Percentiles rank a stretch among this genome's conserved stretches.
Evolutionary conservation across 1,140 invertebrate genomes (phyloP).

Genomic region (Olivierus martensii): DNA sequence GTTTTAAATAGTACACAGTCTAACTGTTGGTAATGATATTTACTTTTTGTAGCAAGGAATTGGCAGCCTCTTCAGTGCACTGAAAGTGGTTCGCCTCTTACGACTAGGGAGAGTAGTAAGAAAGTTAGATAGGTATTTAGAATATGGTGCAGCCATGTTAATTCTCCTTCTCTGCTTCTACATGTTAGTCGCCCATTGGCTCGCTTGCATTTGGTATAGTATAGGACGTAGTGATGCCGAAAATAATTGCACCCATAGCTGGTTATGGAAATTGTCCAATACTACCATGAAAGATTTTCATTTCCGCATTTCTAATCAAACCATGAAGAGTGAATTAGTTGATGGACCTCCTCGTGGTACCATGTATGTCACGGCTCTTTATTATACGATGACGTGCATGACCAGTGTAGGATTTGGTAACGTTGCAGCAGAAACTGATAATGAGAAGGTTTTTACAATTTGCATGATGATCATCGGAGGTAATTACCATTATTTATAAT

Average conservation of each 20-base stretch:
- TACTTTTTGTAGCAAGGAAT: slow-evolving; percentile 59
- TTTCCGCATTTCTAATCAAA: no score
- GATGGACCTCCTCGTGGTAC: slow-evolving; percentile 70
- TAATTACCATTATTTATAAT: slow-evolving; percentile 34
- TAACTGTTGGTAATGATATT: not conserved
- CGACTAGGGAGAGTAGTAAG: slow-evolving; percentile 91
- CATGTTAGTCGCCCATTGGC: slow-evolving; percentile 96
- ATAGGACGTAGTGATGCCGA: slow-evolving; percentile 79
- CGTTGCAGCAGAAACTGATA: slow-evolving; percentile 96
- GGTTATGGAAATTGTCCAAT: slow-evolving; percentile 90
- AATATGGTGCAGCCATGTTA: slow-evolving; percentile 98
- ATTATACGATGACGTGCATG: slow-evolving; percentile 99
- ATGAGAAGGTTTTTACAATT: slow-evolving; percentile 98
- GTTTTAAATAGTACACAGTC: no score
- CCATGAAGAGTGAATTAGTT: slow-evolving; percentile 47
- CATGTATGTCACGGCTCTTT: slow-evolving; percentile 35
- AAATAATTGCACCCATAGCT: slow-evolving; percentile 61
- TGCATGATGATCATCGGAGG: slow-evolving; percentile 99
- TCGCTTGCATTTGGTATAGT: slow-evolving; percentile 96
- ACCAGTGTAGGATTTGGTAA: slow-evolving; percentile 99
- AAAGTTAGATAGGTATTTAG: slow-evolving; percentile 96
- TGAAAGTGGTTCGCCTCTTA: slow-evolving; percentile 94
- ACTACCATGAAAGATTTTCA: slow-evolving; percentile 48
- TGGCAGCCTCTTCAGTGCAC: slow-evolving; percentile 94
- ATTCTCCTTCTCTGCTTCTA: slow-evolving; percentile 96